Evolutionary conservation across 1,140 invertebrate species (phyloP).

Genomic region (Drosophila repletoides): DNA sequence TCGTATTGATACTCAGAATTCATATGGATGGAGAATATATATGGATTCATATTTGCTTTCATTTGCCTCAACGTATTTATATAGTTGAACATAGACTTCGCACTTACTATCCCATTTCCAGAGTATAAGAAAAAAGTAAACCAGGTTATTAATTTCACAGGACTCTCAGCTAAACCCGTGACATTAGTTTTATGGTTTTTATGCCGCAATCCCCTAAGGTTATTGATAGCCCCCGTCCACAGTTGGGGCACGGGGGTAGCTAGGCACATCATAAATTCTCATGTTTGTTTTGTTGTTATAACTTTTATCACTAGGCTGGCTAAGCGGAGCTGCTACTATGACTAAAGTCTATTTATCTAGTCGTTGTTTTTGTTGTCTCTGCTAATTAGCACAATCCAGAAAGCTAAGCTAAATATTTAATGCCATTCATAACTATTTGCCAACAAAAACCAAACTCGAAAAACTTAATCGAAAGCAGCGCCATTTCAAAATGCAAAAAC

Average conservation of each 20-base stretch:
- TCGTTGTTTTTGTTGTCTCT: slow-evolving; percentile 35
- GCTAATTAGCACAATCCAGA: slow-evolving; percentile 52
- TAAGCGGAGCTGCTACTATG: slow-evolving; percentile 6
- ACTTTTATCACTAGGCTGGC: slow-evolving; percentile 58
- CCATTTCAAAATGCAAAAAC: slow-evolving; percentile 36
- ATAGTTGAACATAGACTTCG: too few relatives aligned
- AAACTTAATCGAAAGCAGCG: slow-evolving; percentile 46
- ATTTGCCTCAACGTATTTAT: too few relatives aligned
- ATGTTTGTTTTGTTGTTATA: slow-evolving; percentile 53
- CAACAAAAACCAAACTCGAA: slow-evolving; percentile 39
- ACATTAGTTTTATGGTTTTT: slow-evolving; percentile 75
- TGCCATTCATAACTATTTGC: slow-evolving; percentile 52
- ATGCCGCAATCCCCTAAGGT: slow-evolving; percentile 43
- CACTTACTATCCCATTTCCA: too few relatives aligned
- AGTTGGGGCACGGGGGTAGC: not conserved
- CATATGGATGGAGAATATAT: too few relatives aligned
- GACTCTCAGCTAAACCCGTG: slow-evolving; percentile 30
- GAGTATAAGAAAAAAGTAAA: slow-evolving; percentile 54
- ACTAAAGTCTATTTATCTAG: slow-evolving; percentile 32
- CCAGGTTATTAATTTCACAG: slow-evolving; percentile 80
- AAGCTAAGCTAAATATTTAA: slow-evolving; percentile 66
- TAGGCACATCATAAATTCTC: slow-evolving; percentile 65
- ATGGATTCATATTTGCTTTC: too few relatives aligned
- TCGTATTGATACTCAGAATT: too few relatives aligned
- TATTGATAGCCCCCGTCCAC: slow-evolving; percentile 52